A percentile compares a stretch with the other conserved stretches of the same genome.
These are phyloP conservation scores for Danaus chrysippus DNA, from an alignment of 2,888 invertebrate genomes.

Conservation along the genomic window DNA sequence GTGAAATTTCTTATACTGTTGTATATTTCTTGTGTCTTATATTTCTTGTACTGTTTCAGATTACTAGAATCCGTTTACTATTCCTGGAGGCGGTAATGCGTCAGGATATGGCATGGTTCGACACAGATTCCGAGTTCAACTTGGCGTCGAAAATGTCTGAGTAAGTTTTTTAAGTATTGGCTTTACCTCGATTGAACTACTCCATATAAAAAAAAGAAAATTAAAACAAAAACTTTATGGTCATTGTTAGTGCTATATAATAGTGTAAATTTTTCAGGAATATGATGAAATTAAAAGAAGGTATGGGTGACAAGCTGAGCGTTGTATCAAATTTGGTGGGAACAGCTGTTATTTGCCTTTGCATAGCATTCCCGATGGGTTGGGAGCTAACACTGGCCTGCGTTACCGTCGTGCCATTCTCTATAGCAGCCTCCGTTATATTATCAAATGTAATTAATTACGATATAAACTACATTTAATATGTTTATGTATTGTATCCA, in stretches of 20 bases:
- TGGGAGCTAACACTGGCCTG: slow-evolving; percentile 92
- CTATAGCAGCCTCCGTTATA: slow-evolving; percentile 84
- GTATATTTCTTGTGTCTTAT: background rate
- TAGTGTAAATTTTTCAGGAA: slow-evolving; percentile 70
- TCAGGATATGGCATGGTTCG: slow-evolving; percentile 88
- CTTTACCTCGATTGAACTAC: background rate
- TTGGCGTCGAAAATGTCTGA: slow-evolving; percentile 86
- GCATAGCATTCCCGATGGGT: slow-evolving; percentile 87
- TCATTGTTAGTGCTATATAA: background rate
- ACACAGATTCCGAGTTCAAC: slow-evolving; percentile 83
- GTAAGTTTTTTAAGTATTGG: slow-evolving; percentile 70
- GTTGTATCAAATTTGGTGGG: slow-evolving; percentile 85
- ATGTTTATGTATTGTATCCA: background rate
- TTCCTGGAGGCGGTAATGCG: slow-evolving; percentile 82
- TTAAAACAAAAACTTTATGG: background rate
- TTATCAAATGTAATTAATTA: slow-evolving; percentile 82
- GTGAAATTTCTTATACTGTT: no score
- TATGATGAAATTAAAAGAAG: slow-evolving; percentile 88
- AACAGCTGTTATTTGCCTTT: slow-evolving; percentile 83
- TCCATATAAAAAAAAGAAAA: background rate
- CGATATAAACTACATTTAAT: no score
- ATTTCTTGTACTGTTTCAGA: slow-evolving; percentile 49
- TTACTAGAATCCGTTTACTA: slow-evolving; percentile 80
- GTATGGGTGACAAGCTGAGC: slow-evolving; percentile 90
- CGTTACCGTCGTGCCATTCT: slow-evolving; percentile 86